These are phyloP conservation scores for Tetropium fuscum DNA, from an alignment of 2,888 invertebrate genomes.

Conservation along the genomic window DNA sequence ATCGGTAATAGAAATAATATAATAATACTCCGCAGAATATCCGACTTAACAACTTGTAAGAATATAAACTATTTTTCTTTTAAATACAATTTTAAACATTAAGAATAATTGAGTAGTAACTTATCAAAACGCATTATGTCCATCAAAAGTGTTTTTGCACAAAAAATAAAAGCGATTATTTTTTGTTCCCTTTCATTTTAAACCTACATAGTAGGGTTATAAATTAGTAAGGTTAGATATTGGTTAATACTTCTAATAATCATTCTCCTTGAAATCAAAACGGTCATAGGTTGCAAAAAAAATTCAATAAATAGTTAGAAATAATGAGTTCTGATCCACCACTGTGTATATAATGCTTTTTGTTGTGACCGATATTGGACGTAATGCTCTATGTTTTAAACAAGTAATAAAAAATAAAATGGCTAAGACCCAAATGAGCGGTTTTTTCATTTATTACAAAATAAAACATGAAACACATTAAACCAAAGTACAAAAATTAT, in stretches of 20 bases:
- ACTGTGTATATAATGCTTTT: neutral
- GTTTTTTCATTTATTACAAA: neutral
- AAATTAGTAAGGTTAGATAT: neutral
- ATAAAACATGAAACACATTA: neutral
- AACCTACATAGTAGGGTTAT: neutral
- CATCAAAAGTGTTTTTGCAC: neutral
- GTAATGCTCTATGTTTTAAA: neutral
- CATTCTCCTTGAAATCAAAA: neutral
- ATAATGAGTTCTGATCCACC: too few species aligned
- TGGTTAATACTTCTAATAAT: neutral
- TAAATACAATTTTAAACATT: too few species aligned
- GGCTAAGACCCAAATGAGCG: neutral
- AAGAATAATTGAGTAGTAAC: too few species aligned
- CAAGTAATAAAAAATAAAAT: neutral
- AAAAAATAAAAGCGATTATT: neutral
- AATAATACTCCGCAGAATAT: too few species aligned
- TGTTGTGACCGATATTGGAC: neutral
- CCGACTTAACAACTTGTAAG: too few species aligned
- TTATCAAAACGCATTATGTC: too few species aligned
- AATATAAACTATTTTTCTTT: too few species aligned
- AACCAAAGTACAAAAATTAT: neutral
- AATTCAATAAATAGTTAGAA: neutral
- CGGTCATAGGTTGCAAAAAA: neutral
- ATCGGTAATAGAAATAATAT: too few species aligned
- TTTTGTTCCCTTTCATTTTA: neutral